These are phyloP conservation scores for Drosophila simulans DNA, from an alignment of 1,140 invertebrate species.

Conservation along the genomic window DNA sequence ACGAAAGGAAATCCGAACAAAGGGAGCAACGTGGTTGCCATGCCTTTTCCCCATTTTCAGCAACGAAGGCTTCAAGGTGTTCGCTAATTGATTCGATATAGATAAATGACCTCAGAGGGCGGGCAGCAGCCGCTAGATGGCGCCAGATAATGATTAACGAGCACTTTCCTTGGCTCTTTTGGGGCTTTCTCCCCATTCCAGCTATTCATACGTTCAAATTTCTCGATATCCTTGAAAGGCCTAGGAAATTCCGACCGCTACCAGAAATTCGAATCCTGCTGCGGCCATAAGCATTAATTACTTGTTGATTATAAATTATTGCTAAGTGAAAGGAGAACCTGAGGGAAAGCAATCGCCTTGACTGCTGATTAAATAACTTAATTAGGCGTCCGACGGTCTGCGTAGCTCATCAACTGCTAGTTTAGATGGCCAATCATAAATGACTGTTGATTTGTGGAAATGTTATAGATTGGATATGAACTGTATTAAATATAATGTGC, in stretches of 20 bases:
- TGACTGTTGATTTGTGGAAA: constrained; percentile 9
- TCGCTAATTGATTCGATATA: constrained; percentile 80
- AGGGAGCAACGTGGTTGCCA: constrained; percentile 37
- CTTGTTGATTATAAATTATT: constrained; percentile 72
- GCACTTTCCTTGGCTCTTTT: background rate
- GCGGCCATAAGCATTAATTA: constrained; percentile 57
- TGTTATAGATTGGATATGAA: background rate
- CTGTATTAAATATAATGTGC: background rate
- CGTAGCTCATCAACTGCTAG: constrained; percentile 23
- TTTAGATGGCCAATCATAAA: constrained; percentile 13
- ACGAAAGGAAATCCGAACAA: constrained; percentile 41
- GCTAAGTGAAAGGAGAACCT: constrained; percentile 14
- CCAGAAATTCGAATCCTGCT: constrained; percentile 29
- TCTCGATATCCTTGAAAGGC: background rate
- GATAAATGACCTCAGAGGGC: constrained; percentile 72
- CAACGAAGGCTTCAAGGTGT: constrained; percentile 58
- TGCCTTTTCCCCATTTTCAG: constrained; percentile 1
- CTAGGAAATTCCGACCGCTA: constrained; percentile 15
- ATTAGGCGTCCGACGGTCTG: constrained; percentile 20
- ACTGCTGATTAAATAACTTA: constrained; percentile 56
- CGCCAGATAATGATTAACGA: constrained; percentile 76
- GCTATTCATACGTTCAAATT: constrained; percentile 36
- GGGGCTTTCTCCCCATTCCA: background rate
- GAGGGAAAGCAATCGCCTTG: constrained; percentile 9
- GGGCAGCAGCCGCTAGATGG: constrained; percentile 31